Evolutionary conservation across 2,113 vertebrate genomes (phyloP).

Genomic region (Corapipo altera): DNA sequence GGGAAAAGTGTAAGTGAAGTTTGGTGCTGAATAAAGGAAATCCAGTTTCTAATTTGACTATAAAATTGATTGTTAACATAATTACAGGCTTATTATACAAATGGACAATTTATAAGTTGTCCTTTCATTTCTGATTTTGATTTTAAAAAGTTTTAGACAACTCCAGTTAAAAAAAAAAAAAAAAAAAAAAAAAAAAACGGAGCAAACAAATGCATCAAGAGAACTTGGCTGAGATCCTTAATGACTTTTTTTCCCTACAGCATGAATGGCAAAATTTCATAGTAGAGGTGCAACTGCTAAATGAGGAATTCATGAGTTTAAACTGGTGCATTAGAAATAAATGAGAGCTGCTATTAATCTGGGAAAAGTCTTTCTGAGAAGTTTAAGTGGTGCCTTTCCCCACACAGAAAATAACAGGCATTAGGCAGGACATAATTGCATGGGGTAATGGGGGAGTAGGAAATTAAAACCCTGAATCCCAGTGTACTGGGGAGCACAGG

Average conservation of each 20-base stretch:
- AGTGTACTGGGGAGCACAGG: neutral
- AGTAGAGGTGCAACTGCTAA: neutral
- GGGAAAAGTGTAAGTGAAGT: neutral
- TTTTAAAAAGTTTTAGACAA: neutral
- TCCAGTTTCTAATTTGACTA: neutral
- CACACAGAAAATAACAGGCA: neutral
- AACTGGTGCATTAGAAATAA: neutral
- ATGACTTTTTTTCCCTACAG: neutral
- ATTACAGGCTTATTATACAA: neutral
- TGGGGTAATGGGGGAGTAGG: accelerated
- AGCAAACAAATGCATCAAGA: neutral
- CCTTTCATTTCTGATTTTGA: neutral
- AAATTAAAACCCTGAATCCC: neutral
- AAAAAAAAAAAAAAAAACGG: accelerated
- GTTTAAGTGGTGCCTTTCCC: neutral
- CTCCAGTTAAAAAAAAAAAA: neutral
- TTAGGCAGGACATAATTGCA: neutral
- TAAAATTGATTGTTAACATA: neutral
- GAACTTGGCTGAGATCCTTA: neutral
- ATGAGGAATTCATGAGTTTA: neutral
- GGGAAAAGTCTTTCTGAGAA: neutral
- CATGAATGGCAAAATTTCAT: neutral
- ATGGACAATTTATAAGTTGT: neutral
- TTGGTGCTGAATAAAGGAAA: neutral
- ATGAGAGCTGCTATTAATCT: neutral